These are phyloP conservation scores for Opisthocomus hoazin DNA, from an alignment of 2,113 vertebrate species.

Conservation along the genomic window DNA sequence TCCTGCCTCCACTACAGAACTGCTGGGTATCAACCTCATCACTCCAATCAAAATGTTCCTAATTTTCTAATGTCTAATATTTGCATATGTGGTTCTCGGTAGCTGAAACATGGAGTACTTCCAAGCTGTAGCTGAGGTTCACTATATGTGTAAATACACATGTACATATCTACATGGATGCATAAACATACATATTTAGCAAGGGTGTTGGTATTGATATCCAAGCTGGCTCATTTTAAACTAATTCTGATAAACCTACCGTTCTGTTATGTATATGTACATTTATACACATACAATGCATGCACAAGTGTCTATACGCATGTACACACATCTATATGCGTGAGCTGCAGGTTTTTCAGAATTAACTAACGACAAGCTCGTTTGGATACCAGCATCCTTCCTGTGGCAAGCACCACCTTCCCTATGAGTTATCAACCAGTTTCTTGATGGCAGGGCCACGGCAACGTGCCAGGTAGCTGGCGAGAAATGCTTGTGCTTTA, in stretches of 20 bases:
- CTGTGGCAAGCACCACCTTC: not conserved
- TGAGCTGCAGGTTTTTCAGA: not conserved
- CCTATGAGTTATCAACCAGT: not conserved
- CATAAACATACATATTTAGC: not conserved
- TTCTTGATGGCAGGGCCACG: not conserved
- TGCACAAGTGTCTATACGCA: not conserved
- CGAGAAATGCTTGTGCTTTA: not conserved
- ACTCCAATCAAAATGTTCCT: not conserved
- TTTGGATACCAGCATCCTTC: not conserved
- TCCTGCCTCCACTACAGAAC: not conserved
- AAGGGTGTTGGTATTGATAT: not conserved
- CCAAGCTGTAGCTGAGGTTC: not conserved
- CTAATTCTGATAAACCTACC: not conserved
- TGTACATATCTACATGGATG: no score
- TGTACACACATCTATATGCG: fast-evolving
- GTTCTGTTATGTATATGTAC: not conserved
- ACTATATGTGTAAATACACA: not conserved
- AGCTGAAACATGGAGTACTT: not conserved
- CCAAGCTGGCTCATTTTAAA: not conserved
- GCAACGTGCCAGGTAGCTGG: not conserved
- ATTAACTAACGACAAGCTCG: not conserved
- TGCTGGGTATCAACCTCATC: not conserved
- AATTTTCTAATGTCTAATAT: not conserved
- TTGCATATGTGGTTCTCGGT: not conserved
- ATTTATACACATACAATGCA: not conserved